These are phyloP conservation scores for Bombus consobrinus DNA, from an alignment of 1,140 invertebrate genomes.

Conservation along the genomic window DNA sequence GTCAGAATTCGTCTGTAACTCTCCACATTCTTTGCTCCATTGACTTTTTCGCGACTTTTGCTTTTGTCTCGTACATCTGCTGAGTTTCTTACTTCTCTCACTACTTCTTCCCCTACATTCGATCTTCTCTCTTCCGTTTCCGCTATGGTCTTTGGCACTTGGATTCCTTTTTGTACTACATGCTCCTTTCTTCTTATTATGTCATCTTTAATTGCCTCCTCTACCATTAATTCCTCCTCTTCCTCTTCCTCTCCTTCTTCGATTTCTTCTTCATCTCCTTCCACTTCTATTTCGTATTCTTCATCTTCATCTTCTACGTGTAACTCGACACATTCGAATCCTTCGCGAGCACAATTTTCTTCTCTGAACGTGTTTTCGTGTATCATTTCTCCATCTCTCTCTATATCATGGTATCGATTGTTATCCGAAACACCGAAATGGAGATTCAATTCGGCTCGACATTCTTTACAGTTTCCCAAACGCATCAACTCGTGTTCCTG, in stretches of 20 bases:
- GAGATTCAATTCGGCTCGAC: constrained; percentile 78
- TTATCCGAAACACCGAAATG: constrained; percentile 69
- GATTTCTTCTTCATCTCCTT: constrained; percentile 57
- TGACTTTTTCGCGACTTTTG: constrained; percentile 16
- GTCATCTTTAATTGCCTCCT: constrained; percentile 43
- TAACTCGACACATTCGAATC: constrained; percentile 61
- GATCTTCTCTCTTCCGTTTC: background rate
- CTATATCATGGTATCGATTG: constrained; percentile 42
- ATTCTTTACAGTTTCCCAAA: constrained; percentile 84
- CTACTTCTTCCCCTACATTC: background rate
- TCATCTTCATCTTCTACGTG: constrained; percentile 72
- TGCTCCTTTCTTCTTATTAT: constrained; percentile 8
- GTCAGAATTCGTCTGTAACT: background rate
- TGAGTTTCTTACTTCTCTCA: background rate
- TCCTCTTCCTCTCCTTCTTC: constrained; percentile 79
- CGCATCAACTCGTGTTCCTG: constrained; percentile 88
- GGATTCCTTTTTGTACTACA: background rate
- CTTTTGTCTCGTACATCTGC: constrained; percentile 6
- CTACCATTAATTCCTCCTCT: constrained; percentile 74
- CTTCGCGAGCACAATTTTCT: constrained; percentile 38
- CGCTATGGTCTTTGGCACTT: background rate
- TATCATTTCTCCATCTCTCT: constrained; percentile 41
- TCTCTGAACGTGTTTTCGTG: constrained; percentile 45
- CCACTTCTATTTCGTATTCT: constrained; percentile 82
- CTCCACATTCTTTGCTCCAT: background rate